A percentile compares a stretch with the other conserved stretches of the same genome.
Evolutionary conservation across 2,888 invertebrate species (phyloP).

Genomic region (Tolmerus cingulatus): DNA sequence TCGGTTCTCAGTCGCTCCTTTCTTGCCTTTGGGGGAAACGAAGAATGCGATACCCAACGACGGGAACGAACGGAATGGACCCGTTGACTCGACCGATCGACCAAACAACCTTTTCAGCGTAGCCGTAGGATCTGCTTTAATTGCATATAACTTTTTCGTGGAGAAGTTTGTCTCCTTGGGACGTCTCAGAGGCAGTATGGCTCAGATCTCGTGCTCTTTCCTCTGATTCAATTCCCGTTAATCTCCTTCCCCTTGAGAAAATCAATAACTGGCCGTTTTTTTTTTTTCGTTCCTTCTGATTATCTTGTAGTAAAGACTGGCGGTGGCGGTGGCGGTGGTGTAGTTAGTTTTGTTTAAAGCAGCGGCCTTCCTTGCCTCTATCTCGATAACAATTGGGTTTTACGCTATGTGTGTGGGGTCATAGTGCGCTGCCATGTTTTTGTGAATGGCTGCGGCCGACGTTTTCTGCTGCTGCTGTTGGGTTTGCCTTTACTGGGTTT

Average conservation of each 20-base stretch:
- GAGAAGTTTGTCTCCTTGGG: background rate
- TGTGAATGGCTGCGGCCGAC: background rate
- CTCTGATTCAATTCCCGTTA: background rate
- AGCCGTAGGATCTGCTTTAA: background rate
- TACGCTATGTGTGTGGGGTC: background rate
- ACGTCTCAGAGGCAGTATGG: background rate
- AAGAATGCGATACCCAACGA: background rate
- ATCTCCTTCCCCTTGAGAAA: background rate
- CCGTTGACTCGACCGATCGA: background rate
- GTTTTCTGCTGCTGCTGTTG: background rate
- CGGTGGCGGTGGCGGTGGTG: background rate
- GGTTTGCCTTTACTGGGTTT: background rate
- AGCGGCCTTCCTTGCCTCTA: background rate
- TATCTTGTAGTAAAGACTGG: slow-evolving; percentile 10
- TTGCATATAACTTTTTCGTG: background rate
- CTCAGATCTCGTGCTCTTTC: background rate
- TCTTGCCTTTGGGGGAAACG: background rate
- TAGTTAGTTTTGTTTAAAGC: slow-evolving; percentile 10
- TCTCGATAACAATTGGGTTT: background rate
- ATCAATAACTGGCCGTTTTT: background rate
- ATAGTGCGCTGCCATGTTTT: background rate
- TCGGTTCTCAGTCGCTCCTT: background rate
- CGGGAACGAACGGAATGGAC: background rate
- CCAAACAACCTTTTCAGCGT: background rate
- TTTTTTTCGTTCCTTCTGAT: background rate